Conservation (phyloP, 2,113 vertebrate genomes). For the Pseudonaja textilis region DNA sequence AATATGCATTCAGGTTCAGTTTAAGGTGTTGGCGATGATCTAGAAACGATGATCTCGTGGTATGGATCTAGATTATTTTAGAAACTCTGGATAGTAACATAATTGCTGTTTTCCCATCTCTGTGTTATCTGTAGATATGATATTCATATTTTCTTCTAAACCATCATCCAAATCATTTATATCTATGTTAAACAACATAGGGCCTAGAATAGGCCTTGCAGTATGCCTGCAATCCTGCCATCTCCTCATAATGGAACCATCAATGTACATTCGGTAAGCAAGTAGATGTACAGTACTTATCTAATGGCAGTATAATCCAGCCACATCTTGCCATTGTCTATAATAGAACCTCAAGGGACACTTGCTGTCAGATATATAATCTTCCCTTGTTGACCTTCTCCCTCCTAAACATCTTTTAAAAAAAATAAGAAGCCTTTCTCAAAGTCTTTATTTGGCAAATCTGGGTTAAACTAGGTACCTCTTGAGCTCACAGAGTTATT, state of each 20-base stretch:
- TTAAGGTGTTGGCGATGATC: background rate
- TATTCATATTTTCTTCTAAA: background rate
- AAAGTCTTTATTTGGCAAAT: background rate
- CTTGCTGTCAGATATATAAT: background rate
- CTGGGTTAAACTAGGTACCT: background rate
- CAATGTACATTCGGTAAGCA: background rate
- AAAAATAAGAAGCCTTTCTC: background rate
- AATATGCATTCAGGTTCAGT: background rate
- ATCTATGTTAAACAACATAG: background rate
- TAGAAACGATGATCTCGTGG: too few species aligned
- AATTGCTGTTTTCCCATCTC: background rate
- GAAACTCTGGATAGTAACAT: background rate
- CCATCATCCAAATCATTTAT: background rate
- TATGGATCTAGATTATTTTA: background rate
- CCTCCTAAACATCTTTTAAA: background rate
- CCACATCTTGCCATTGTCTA: background rate
- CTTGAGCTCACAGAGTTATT: background rate
- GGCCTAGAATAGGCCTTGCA: background rate
- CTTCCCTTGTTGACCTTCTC: background rate
- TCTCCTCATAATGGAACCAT: background rate
- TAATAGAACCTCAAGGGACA: background rate
- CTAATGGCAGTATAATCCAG: background rate
- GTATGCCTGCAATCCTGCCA: background rate
- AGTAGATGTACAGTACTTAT: background rate
- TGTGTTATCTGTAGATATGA: background rate